Evolutionary conservation across 2,888 invertebrate species (phyloP), one percentile per base, ranked within the genome.

Genomic region (Zeuzera pyrina): DNA sequence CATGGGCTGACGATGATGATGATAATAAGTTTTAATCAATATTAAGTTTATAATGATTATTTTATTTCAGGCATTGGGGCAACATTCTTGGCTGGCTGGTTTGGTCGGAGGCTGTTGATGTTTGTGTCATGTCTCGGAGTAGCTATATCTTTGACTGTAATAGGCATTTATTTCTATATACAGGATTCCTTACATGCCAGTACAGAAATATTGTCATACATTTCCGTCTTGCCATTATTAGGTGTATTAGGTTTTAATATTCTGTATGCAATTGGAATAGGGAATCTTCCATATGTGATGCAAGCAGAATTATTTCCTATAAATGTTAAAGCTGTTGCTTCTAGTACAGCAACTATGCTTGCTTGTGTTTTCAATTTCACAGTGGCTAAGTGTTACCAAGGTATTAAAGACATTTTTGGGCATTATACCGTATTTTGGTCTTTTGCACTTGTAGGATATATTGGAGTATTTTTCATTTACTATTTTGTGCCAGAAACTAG

Each of bases 241-340:
- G 87, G 87, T 0, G 70, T 88, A 1, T 55, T 88, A 27, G 62
- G 85, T 6, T 89, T 88, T 47, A 86, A 87, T 31, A 54, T 88
- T 2, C 57, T 87, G n/a, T 86, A 87, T 30, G 85, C 87, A 0
- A 56, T 86, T 3, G 89, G 89, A 0, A 63, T 89, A 15, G 87
- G 86, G 1, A 88, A 87, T 12, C 47, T 89, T 15, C 85, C 88
- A 0, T 88, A 88, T 39, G 85, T 88, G 41, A 76, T 89, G 68
- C 85, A 88, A 46, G 87, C 88, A 0, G 89, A 89, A 52, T 46
- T 89, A 3, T 89, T 89, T 45, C 87, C 89, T 0, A 86, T 87
- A 0, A 88, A 87, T 38, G 86, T 89, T 0, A 89, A 88, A 50
- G 85, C 86, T 0, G 69, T 79, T 0, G 88, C 88, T 0, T 86